Evolutionary conservation across 2,888 invertebrate genomes (phyloP), one percentile per base, ranked within the genome.

Genomic region (Nebria salina): DNA sequence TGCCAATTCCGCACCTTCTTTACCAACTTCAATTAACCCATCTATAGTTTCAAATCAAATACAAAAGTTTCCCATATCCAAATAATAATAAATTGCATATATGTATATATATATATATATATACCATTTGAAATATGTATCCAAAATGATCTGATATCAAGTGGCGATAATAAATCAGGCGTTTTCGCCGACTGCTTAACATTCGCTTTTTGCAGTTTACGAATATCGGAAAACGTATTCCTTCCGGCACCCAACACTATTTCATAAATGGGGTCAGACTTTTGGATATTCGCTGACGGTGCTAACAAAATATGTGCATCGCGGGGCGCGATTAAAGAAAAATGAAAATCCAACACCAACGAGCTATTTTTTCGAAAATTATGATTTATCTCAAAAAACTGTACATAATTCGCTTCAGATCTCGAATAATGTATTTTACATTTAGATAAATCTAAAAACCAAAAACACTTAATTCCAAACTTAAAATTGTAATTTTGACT

Each of bases 301-400:
- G 94, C 92, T 8, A 95, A 87, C 26, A 94, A 87, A 72, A 95
- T 93, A 84, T 94, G 94, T 0, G 94, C 94, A 86, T 95, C 93
- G 86, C 92, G 93, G 0, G 90, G 87, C 0, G 93, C 93, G 83
- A 93, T 88, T 41, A 94, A 93, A 0, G 93, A 92, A 77, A 94
- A 91, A 85, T 94, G 93, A 87, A 94, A 91, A 85, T 93, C 93
- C 88, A 83, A 43, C 74, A 65, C 9, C 84, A 75, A 13, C 80
- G 79, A 66, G 42, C 26, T 20, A 43, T 64, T 77, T 72, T 11
- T 76, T 11, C 77, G 81, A 26, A 76, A 82, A 15, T 70, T 74
- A 26, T 84, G 84, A 64, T 86, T 86, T 0, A 93, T 88, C 42
- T 87, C 87, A 85, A 92, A 94, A 85, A 91, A 93, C 0, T 90